Percentiles rank a stretch among this genome's conserved stretches.
Evolutionary conservation across 2,113 vertebrate species (phyloP).

Genomic region (Gnathonemus echidnorhynchus): DNA sequence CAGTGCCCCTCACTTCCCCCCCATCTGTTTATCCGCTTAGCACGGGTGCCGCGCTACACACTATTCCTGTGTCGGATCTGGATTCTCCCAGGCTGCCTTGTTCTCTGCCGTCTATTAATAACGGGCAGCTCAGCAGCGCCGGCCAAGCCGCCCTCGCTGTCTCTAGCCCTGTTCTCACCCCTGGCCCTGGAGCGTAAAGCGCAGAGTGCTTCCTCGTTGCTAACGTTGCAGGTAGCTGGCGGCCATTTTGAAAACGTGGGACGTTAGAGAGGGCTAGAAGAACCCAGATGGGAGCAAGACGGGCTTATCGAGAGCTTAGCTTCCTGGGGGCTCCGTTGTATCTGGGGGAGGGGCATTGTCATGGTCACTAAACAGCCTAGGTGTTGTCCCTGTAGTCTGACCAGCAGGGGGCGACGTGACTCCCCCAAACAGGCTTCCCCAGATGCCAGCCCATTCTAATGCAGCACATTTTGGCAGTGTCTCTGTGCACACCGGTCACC

Average conservation of each 20-base stretch:
- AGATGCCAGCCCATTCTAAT: neutral
- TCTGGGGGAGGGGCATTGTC: neutral
- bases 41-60: neutral
- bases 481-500: neutral
- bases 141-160: neutral
- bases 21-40: conserved; percentile 27
- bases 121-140: neutral
- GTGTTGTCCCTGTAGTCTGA: neutral
- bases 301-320: neutral
- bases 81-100: neutral
- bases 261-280: neutral
- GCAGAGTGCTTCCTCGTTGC: neutral
- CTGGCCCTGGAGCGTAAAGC: neutral
- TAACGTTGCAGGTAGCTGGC: too few relatives aligned
- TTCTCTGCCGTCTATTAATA: conserved; percentile 19
- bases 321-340: neutral
- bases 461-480: neutral
- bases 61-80: conserved; percentile 29
- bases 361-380: neutral
- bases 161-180: neutral
- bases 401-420: neutral
- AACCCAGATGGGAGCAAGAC: neutral
- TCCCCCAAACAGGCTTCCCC: neutral
- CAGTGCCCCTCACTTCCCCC: neutral
- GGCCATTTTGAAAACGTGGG: neutral